A percentile compares a stretch with the other conserved stretches of the same genome.
Conservation (phyloP, 2,113 vertebrate genomes). For the Procavia capensis region DNA sequence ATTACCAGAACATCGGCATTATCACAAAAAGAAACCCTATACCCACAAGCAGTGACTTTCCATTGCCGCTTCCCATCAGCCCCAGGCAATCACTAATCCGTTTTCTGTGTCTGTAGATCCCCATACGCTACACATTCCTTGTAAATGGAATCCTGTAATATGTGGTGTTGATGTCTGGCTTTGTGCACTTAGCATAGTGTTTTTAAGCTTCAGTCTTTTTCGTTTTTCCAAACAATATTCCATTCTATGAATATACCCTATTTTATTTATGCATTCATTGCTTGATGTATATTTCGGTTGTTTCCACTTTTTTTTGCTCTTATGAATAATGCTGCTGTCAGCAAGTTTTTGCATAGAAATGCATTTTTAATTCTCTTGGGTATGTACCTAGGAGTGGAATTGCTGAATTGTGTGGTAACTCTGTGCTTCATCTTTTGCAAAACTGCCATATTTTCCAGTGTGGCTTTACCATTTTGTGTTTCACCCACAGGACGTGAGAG, state of each 20-base stretch:
- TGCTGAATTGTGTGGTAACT: not conserved
- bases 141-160: too few species aligned
- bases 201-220: not conserved
- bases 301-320: not conserved
- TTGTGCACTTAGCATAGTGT: not conserved
- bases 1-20: not conserved
- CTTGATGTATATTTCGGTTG: not conserved
- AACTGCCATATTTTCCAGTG: not conserved
- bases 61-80: not conserved
- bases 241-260: not conserved
- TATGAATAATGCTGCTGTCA: not conserved
- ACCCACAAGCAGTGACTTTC: not conserved
- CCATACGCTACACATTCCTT: too few species aligned
- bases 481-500: not conserved
- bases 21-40: not conserved
- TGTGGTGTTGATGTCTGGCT: not conserved
- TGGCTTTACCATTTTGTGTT: not conserved
- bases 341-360: not conserved
- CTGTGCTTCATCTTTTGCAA: not conserved
- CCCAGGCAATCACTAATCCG: not conserved
- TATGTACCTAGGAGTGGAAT: not conserved
- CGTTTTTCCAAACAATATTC: not conserved
- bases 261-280: not conserved
- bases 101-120: too few species aligned
- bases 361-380: not conserved